Base-by-base conservation (phyloP, 1,140 invertebrate genomes). In the Diorhabda elongata region DNA sequence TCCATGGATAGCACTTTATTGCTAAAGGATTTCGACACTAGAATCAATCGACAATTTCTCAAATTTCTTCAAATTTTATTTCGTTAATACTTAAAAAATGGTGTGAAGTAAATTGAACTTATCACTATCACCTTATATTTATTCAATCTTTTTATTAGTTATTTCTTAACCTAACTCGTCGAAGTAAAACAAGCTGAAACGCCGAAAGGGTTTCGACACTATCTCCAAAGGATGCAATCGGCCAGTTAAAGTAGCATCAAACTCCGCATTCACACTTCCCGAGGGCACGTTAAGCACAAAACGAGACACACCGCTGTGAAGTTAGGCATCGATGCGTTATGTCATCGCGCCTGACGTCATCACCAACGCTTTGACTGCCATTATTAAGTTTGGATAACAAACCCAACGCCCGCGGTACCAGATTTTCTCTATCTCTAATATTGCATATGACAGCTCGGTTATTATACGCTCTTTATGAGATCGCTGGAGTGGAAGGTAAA, bases 301-400 rank as follows among this genome's bases (percentile, higher is more conserved):
- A 26, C 63, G 26, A 64, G 26, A 42, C n/a, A 43, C 11, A 8
- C 9, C 4, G 3, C 43, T 62, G 52, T 64, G 63, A 64, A 64
- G 52, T 7, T 26, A 26, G 45, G 63, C 63, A 26, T 26, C 44
- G 45, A 64, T 43, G 63, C 63, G 63, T 64, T 64, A 64, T 56
- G 44, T 26, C 58, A 59, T 58, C 65, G 57, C 65, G 65, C 56
- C 57, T 45, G 4, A 44, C 41, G 57, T 43, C 58, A 47, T 66
- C 65, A 47, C 66, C 70, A 64, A 59, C 66, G 76, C 76, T 77
- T 77, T 77, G 76, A 75, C 76, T 76, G 73, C 74, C 75, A 73
- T 78, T 78, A 78, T 78, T 78, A 78, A 78, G 77, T 78, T 78
- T 78, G 76, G 76, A 77, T 77, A 77, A 76, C 69, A 75, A 76